Evolutionary conservation across 2,797 vertebrate species (phyloP), one percentile per base, ranked within the genome.

Genomic region (Brachyalestes nurse): DNA sequence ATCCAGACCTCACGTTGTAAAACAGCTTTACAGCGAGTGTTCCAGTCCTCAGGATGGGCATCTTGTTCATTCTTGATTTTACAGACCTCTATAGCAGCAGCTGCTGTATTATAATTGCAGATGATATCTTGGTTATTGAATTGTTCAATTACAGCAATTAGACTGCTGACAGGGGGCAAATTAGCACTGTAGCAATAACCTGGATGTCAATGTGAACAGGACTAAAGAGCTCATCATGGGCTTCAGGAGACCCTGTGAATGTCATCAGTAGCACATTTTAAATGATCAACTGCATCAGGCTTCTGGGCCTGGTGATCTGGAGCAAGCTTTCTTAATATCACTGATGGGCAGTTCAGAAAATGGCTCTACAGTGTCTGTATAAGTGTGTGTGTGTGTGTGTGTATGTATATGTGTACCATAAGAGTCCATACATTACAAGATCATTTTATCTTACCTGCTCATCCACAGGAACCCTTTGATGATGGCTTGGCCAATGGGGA

Each of bases 401-500:
- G 4, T 55, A 8, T 45, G 42, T 45, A 45, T 45, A 12, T 45
- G 10, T 45, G 42, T 45, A 45, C 10, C 42, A 45, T 45, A 45
- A 45, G 5, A 45, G 42, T 8, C 42, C 10, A 57, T n/a, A 6
- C 19, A 8, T 19, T n/a, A 57, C 53, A n/a, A 57, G 19, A 14
- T 14, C 42, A 51, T 13, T 23, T 65, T 17, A 42, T 17, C 5
- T 25, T 21, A 9, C 6, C n/a, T 60, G 34, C 17, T 23, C 51
- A 5, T 55, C 34, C 9, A 70, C 86, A 99, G 97, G 98, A 98
- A 40, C 96, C 95, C 0, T 97, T 98, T 88, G 97, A 98, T 86
- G 97, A 99, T 78, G 96, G 97, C 14, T 94, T 94, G 75, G 95
- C 96, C 83, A 96, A 96, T 85, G 97, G 96, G 19, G 98, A 99